These are phyloP conservation scores for Rhinoraja longicauda DNA, from an alignment of 2,797 vertebrate species.

Conservation along the genomic window DNA sequence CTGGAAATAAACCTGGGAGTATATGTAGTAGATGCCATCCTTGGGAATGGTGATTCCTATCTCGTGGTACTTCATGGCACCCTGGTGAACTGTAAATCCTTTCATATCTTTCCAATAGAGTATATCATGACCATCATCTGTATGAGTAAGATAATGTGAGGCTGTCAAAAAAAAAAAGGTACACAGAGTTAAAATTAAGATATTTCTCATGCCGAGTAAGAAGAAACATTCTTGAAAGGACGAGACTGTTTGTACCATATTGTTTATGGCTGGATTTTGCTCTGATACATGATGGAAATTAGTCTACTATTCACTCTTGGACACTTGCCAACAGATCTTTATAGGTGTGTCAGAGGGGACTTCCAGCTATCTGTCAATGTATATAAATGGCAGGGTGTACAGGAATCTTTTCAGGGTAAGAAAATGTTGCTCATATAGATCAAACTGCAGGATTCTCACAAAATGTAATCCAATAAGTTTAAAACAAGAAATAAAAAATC, in stretches of 20 bases:
- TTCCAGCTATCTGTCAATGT: neutral
- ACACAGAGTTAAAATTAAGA: neutral
- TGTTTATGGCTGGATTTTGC: neutral
- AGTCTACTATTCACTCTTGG: neutral
- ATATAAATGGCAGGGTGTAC: too few relatives aligned
- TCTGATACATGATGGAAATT: neutral
- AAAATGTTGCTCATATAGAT: neutral
- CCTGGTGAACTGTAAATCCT: constrained; percentile 43
- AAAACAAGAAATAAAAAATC: neutral
- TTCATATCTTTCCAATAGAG: constrained; percentile 47
- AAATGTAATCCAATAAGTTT: neutral
- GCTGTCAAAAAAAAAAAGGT: neutral
- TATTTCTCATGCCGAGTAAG: neutral
- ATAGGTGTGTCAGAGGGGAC: neutral
- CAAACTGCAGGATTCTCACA: neutral
- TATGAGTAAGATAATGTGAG: neutral
- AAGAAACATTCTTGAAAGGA: neutral
- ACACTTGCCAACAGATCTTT: neutral
- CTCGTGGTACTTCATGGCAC: constrained; percentile 45
- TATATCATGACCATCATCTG: constrained; percentile 30
- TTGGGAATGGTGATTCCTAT: constrained; percentile 45
- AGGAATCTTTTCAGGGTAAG: too few relatives aligned
- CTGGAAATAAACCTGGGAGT: constrained; percentile 47
- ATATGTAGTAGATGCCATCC: constrained; percentile 49
- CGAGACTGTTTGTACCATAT: neutral